Conservation (phyloP, 2,113 vertebrate species). For the Notothenia coriiceps region DNA sequence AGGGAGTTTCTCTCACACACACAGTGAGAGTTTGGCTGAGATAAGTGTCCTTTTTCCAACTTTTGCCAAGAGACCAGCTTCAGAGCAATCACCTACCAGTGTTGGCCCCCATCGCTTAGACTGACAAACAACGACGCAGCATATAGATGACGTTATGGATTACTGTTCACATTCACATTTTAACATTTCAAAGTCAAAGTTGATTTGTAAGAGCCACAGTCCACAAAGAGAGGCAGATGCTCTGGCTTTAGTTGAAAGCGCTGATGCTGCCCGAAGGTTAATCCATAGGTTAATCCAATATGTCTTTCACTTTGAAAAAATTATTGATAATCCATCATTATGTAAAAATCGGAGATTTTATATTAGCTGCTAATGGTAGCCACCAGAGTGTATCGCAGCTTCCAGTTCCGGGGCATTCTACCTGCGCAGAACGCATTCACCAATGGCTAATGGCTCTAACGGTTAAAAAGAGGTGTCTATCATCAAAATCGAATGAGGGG, state of each 20-base stretch:
- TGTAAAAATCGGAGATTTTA: too few relatives aligned
- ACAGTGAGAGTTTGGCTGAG: slow-evolving; percentile 10
- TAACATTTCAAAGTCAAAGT: slow-evolving; percentile 59
- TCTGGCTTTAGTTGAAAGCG: slow-evolving; percentile 46
- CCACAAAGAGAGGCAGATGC: slow-evolving; percentile 38
- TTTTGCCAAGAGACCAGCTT: slow-evolving; percentile 13
- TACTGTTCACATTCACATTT: slow-evolving; percentile 46
- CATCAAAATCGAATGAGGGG: too few relatives aligned
- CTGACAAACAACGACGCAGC: slow-evolving; percentile 7
- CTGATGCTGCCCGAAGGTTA: background rate
- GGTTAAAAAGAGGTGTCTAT: too few relatives aligned
- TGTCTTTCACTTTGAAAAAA: too few relatives aligned
- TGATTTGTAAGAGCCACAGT: slow-evolving; percentile 49
- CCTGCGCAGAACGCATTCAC: too few relatives aligned
- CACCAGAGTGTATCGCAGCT: too few relatives aligned
- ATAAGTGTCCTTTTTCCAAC: slow-evolving; percentile 16
- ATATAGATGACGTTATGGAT: slow-evolving; percentile 54
- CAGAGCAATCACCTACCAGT: slow-evolving; percentile 5
- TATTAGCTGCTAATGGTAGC: too few relatives aligned
- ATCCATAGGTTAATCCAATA: too few relatives aligned
- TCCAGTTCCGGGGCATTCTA: too few relatives aligned
- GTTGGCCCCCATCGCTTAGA: slow-evolving; percentile 1
- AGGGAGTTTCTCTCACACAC: too few relatives aligned
- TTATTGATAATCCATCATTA: too few relatives aligned
- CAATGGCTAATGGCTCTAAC: too few relatives aligned